Evolutionary conservation across 2,113 vertebrate genomes (phyloP).

Genomic region (Ramphastos sulfuratus): DNA sequence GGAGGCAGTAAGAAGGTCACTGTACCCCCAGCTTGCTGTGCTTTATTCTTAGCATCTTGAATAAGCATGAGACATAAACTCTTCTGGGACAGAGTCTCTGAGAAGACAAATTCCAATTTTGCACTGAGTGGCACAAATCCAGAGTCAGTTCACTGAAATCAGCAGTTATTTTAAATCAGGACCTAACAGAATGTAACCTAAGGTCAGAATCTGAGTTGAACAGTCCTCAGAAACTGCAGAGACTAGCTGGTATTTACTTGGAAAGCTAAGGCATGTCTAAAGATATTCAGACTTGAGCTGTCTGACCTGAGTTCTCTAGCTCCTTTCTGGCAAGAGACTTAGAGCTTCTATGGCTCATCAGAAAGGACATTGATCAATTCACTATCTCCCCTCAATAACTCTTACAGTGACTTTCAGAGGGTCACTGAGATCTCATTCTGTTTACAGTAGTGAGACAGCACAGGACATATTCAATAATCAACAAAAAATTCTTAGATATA

Average conservation of each 20-base stretch:
- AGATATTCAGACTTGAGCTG: neutral
- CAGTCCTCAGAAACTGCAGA: slow-evolving; percentile 1
- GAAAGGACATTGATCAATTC: neutral
- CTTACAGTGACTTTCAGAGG: neutral
- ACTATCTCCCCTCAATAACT: neutral
- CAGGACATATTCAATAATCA: neutral
- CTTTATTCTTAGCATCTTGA: slow-evolving; percentile 14
- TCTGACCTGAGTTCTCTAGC: neutral
- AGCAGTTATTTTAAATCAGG: slow-evolving; percentile 33
- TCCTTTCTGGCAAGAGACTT: neutral
- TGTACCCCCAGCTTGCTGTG: neutral
- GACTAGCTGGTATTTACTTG: neutral
- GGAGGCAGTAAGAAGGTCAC: neutral
- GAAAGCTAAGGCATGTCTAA: slow-evolving; percentile 9
- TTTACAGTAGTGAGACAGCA: neutral
- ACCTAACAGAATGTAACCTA: neutral
- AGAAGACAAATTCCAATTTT: slow-evolving; percentile 24
- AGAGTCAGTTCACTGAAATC: slow-evolving; percentile 42
- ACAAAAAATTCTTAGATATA: neutral
- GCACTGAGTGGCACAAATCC: slow-evolving; percentile 4
- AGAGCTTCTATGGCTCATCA: neutral
- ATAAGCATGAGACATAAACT: neutral
- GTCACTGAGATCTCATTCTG: neutral
- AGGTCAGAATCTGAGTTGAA: neutral
- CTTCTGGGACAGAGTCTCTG: slow-evolving; percentile 15